Base-by-base conservation (phyloP, 2,113 vertebrate species). In the Gymnocephalus cernua region DNA sequence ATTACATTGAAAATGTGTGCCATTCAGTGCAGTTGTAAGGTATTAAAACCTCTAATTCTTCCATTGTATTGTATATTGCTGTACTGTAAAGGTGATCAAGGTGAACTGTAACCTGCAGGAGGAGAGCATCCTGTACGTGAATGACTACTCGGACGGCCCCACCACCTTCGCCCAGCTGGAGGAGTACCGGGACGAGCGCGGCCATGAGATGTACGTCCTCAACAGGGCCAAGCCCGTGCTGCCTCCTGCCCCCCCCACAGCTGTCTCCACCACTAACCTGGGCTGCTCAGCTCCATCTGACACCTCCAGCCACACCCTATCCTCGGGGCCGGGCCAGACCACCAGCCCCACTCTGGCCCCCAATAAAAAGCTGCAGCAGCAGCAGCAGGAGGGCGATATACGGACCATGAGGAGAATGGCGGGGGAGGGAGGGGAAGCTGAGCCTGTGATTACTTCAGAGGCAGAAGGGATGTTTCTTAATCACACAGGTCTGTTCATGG, bases 181-280 rank as follows among this genome's bases (percentile, higher is more conserved):
- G 79, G 97, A 97, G 82, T 96, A 97, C 84, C 95, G 97, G 0
- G 97, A 96, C 4, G 96, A 96, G 75, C 92, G 94, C 0, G 97
- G 97, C 75, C 96, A 97, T 6, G 97, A 97, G 86, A 98, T 98
- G 97, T 97, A 96, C 4, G 97, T 98, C 82, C 95, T 98, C 16
- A 97, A 97, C 91, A 93, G 96, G 5, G 95, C 95, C 87, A 97
- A 96, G 81, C 95, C 95, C 0, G 96, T 97, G 73, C 92, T 96
- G 44, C 81, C 93, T 8, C 93, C 74, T 21, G 92, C 86, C 13
- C 92, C 93, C 0, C 86, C 84, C 51, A 69, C 86, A 11, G 85
- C 89, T 3, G 65, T 89, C 48, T 86, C 93, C 61, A 84, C 87
- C 83, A 88, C 89, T 5, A 88, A 79, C 77, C 63, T 86, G 54